Base-by-base conservation (phyloP, 2,888 invertebrate genomes). In the Sphaeridia pumilis region DNA sequence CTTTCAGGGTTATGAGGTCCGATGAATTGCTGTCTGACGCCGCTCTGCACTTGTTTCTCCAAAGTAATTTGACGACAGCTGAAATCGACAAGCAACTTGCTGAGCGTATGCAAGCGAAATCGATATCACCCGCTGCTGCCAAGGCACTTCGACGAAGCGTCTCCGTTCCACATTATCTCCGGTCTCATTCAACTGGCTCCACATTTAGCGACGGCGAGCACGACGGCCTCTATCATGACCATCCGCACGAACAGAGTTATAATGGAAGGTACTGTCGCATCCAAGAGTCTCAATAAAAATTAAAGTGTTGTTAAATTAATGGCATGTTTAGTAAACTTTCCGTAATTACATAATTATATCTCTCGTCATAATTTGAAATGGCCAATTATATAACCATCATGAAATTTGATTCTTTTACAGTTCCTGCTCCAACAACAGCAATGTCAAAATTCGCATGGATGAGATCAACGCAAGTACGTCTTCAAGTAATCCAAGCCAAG, bases 1-100 rank as follows among this genome's bases (percentile, higher is more conserved):
- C 25, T 52, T 52, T 27, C 38, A 62, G 60, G 46, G 54, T 58
- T 1, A 59, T 60, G 60, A 54, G 63, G 24, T 63, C 63, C 25
- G 56, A 58, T 24, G 63, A 59, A 3, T 55, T 63, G 42, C 57
- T 63, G 17, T 59, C 59, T 14, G 63, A 63, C 46, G 57, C 60
- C 36, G 63, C 63, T 22, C 58, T 63, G 21, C 63, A 63, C 42
- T 52, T 59, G 21, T 60, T 63, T 36, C 60, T 63, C 10, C 63
- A 63, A 44, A 61, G 58, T 21, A 56, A 56, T 22, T 47, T 60
- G 25, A 55, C 59, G 5, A 56, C 56, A 4, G 58, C 54, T 43
- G 60, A 60, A 27, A 63, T 63, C 20, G 59, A 61, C n/a, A 38
- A 50, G n/a, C 59, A 56, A 28, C 44, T 63, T 17, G 55, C 54